phyloP scores from a whole-genome alignment of 2,888 invertebrate genomes.

The Papilio gigon region DNA sequence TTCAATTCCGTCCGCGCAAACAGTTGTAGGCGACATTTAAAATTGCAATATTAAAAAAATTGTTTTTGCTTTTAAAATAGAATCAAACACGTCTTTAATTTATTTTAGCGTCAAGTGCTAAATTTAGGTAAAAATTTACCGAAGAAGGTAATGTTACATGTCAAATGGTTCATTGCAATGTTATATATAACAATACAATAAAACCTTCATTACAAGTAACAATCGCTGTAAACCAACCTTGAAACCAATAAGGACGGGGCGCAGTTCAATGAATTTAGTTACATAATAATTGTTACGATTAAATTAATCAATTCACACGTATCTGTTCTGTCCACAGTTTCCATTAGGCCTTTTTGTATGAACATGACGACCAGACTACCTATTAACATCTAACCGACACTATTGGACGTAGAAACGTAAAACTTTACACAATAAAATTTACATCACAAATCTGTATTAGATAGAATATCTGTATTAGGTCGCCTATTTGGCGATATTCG shows the following conservation, averaged over 20 bases:
- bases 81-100: too few relatives aligned
- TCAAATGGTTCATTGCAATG: background rate
- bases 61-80: too few relatives aligned
- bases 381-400: background rate
- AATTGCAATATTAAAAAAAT: too few relatives aligned
- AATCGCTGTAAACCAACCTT: constrained; percentile 12
- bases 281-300: constrained; percentile 17
- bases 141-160: background rate
- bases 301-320: constrained; percentile 14
- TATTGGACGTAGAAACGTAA: background rate
- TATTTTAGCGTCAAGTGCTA: too few relatives aligned
- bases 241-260: background rate
- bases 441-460: too few relatives aligned
- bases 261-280: constrained; percentile 14
- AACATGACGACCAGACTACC: background rate
- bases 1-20: too few relatives aligned
- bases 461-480: too few relatives aligned
- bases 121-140: too few relatives aligned
- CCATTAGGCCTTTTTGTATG: constrained; percentile 2
- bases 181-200: background rate
- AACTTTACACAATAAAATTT: too few relatives aligned
- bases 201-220: background rate
- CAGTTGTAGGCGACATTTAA: too few relatives aligned
- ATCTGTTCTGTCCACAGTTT: constrained; percentile 2
- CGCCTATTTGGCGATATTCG: too few relatives aligned